These are phyloP conservation scores for Tachycineta bicolor DNA, from an alignment of 2,113 vertebrate species.

Conservation along the genomic window DNA sequence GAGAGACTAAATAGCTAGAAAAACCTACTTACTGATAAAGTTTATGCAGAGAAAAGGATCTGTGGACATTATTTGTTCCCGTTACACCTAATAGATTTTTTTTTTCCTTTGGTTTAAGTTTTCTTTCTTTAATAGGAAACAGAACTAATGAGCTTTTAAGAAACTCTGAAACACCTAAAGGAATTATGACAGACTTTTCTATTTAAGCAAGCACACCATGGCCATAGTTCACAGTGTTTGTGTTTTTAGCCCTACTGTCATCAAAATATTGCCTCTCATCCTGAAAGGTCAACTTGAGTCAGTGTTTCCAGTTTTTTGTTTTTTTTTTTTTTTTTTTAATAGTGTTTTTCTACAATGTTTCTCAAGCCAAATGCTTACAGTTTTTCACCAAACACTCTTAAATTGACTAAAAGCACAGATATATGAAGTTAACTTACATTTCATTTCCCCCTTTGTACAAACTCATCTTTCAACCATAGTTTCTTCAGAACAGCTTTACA, in stretches of 20 bases:
- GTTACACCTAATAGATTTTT: not conserved
- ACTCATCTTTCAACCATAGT: not conserved
- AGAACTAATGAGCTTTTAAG: not conserved
- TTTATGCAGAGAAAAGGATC: not conserved
- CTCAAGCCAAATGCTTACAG: not conserved
- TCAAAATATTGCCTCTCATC: not conserved
- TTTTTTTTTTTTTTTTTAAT: not conserved
- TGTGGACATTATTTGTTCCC: not conserved
- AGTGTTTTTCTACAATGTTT: not conserved
- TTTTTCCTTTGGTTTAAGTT: not conserved
- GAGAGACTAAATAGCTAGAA: not conserved
- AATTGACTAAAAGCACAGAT: not conserved
- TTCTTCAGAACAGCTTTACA: not conserved
- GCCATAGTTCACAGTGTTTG: not conserved
- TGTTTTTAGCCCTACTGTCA: not conserved
- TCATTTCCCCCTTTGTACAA: not conserved
- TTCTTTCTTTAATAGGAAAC: not conserved
- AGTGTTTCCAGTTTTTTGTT: not conserved
- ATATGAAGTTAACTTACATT: not conserved
- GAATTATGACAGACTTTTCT: not conserved
- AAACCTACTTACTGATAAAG: not conserved
- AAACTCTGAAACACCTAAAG: not conserved
- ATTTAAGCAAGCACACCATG: not conserved
- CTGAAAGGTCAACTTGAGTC: not conserved
- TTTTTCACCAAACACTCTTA: not conserved